Evolutionary conservation across 23 tunicate genomes (phyloP), one percentile per base, ranked within the genome.

Genomic region (Halocynthia roretzi): DNA sequence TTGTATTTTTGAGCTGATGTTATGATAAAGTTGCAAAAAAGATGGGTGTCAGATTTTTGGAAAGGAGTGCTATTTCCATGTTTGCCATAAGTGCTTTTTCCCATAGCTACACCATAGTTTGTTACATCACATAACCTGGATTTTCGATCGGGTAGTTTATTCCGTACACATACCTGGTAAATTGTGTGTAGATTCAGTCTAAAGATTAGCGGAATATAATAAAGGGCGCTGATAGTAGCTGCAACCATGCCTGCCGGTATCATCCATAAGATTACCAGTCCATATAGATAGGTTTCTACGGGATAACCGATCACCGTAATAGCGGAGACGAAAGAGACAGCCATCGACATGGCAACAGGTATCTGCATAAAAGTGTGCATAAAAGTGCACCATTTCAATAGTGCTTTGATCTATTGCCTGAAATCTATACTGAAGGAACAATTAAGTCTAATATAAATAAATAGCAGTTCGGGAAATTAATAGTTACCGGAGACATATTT

Each of bases 241-340:
- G 56, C 80, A 0, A 79, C 23, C 60, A 72, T n/a, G 17, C 21
- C 49, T 5, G 81, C 65, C 17, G 72, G 53, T 5, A 49, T 74
- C 44, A 52, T 22, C 89, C 89, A 85, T 5, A 80, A 17, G 22
- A 52, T 50, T 18, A 78, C 80, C 40, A 71, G 14, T 7, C 89
- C 89, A 65, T 78, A 85, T 0, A 71, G 21, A 52, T 85, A 85
- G 22, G 58, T 52, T 51, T 85, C 80, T 54, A 54, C 73, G 8
- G 89, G 89, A 71, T 61, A 70, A 15, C 83, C 83, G 66, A 85
- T 62, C 50, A 85, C 80, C 8, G 89, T 79, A 21, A 85, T 80
- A 7, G 89, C 74, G 14, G 89, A 85, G 17, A 85, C 52, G 52
- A 69, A 85, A 6, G 89, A 63, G 14, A 85, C 89, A 7, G 89